Conservation (phyloP, 2,888 invertebrate species). For the Anthrax anthrax region DNA sequence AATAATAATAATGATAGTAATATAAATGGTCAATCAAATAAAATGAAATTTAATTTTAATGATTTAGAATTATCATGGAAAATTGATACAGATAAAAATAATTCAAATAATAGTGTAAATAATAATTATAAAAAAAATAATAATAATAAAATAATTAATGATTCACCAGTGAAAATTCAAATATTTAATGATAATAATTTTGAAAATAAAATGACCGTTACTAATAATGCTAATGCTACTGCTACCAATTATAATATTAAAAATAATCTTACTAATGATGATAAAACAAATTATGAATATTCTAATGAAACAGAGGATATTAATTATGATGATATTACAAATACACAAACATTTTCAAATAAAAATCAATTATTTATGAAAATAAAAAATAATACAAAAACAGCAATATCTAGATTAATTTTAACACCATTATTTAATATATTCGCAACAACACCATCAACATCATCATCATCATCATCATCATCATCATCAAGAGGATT, state of each 20-base stretch:
- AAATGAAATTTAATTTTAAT: slow-evolving; percentile 1
- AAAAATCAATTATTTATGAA: background rate
- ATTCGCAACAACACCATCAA: background rate
- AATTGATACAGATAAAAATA: too few relatives aligned
- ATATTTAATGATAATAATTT: too few relatives aligned
- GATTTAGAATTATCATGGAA: background rate
- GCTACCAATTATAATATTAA: too few relatives aligned
- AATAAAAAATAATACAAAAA: background rate
- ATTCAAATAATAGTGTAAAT: background rate
- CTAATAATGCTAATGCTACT: too few relatives aligned
- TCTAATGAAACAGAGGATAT: too few relatives aligned
- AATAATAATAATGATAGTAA: background rate
- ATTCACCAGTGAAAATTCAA: too few relatives aligned
- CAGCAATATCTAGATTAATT: background rate
- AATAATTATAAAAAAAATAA: background rate
- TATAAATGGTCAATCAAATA: background rate
- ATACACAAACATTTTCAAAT: background rate
- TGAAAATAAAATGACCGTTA: too few relatives aligned
- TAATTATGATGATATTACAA: too few relatives aligned
- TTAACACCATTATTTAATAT: background rate
- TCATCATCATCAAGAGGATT: too few relatives aligned
- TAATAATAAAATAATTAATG: background rate
- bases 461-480: background rate
- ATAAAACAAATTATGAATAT: too few relatives aligned
- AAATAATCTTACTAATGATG: background rate